Evolutionary conservation across 2,797 vertebrate species (phyloP).

Genomic region (Onychomys arenicola): DNA sequence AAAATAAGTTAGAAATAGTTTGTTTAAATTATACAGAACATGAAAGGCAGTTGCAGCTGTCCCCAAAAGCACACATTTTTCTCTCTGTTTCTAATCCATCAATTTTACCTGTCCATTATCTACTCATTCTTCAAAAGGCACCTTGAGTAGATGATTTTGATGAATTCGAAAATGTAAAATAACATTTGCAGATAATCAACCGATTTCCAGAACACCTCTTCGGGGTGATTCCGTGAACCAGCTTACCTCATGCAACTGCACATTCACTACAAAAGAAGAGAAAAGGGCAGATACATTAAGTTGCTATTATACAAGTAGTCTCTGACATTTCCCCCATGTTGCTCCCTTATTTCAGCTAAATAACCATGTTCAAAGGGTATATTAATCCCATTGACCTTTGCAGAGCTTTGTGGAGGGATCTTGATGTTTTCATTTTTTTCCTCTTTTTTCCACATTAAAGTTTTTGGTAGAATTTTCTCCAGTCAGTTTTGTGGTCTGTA

Average conservation of each 20-base stretch:
- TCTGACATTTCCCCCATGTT: neutral
- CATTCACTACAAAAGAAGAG: neutral
- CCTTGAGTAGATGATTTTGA: conserved; percentile 43
- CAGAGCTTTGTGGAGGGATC: conserved; percentile 38
- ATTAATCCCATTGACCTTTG: conserved; percentile 74
- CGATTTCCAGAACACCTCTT: conserved; percentile 20
- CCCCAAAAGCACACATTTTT: conserved; percentile 36
- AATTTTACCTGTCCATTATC: conserved; percentile 30
- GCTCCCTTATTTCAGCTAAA: conserved; percentile 66
- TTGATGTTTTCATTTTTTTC: neutral
- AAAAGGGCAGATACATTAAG: conserved; percentile 61
- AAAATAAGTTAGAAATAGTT: conserved; percentile 73
- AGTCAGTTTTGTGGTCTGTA: conserved; percentile 31
- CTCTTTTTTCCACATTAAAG: conserved; percentile 50
- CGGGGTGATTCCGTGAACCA: conserved; percentile 7
- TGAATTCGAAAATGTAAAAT: conserved; percentile 58
- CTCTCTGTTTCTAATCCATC: neutral
- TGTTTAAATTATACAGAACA: conserved; percentile 72
- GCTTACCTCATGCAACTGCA: conserved; percentile 34
- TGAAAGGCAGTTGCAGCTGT: neutral
- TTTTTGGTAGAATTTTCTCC: conserved; percentile 66
- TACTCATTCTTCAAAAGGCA: conserved; percentile 53
- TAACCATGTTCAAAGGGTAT: conserved; percentile 62
- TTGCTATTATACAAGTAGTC: conserved; percentile 46
- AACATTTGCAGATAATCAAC: conserved; percentile 65